These are phyloP conservation scores for Cremastinae sp. DNA, from an alignment of 2,888 invertebrate genomes.

Conservation along the genomic window DNA sequence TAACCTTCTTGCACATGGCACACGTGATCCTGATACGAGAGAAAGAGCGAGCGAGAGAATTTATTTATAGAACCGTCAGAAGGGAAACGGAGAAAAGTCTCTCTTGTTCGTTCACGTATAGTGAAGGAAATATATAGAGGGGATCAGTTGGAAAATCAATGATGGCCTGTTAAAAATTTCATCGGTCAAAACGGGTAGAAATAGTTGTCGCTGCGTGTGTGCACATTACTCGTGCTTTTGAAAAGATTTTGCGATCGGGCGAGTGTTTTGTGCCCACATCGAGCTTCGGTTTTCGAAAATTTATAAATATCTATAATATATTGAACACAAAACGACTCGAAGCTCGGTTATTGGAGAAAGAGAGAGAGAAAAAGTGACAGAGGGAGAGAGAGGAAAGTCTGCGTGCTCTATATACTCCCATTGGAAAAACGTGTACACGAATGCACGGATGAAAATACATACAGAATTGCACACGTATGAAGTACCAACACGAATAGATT, in stretches of 20 bases:
- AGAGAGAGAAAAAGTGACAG: too few relatives aligned
- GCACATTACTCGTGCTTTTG: constrained; percentile 58
- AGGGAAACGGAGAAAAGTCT: constrained; percentile 58
- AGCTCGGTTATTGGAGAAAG: constrained; percentile 20
- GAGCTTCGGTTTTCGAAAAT: constrained; percentile 66
- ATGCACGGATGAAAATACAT: constrained; percentile 34
- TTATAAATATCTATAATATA: constrained; percentile 75
- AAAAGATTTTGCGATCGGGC: constrained; percentile 49
- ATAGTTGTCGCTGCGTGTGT: constrained; percentile 58
- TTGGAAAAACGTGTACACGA: constrained; percentile 35
- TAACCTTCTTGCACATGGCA: constrained; percentile 8
- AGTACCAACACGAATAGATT: constrained; percentile 70
- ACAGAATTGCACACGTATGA: constrained; percentile 25
- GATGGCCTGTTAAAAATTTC: constrained; percentile 75
- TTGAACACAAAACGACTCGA: constrained; percentile 64
- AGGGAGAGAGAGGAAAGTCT: constrained; percentile 24
- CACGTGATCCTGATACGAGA: constrained; percentile 18
- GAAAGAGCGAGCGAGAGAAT: neutral
- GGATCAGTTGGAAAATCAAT: constrained; percentile 72
- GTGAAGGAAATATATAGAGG: constrained; percentile 61
- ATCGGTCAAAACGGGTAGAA: constrained; percentile 73
- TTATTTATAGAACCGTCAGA: too few relatives aligned
- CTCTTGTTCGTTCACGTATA: constrained; percentile 60
- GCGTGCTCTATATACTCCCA: constrained; percentile 29
- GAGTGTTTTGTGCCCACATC: constrained; percentile 19